Conservation (phyloP, 2,797 vertebrate species). For the Morelia viridis region DNA sequence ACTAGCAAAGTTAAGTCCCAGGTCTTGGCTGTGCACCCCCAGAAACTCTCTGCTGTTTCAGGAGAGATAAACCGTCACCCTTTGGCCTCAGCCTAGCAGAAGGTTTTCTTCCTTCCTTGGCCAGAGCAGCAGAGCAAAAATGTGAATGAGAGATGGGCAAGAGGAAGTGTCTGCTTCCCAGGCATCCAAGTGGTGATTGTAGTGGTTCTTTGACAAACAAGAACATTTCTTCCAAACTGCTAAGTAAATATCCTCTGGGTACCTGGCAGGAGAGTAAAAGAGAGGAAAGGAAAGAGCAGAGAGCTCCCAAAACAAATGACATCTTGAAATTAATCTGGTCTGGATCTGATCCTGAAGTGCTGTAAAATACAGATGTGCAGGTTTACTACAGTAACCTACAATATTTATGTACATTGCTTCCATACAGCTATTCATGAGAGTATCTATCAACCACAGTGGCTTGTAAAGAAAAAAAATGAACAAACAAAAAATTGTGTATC, state of each 20-base stretch:
- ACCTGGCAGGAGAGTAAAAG: not conserved
- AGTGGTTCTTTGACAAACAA: too few relatives aligned
- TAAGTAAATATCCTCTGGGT: not conserved
- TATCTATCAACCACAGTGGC: not conserved
- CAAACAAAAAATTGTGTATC: not conserved
- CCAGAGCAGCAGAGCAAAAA: too few relatives aligned
- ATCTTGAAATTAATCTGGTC: not conserved
- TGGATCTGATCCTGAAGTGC: not conserved
- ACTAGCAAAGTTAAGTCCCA: conserved; percentile 88
- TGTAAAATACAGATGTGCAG: not conserved
- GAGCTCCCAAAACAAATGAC: not conserved
- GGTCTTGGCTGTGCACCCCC: not conserved
- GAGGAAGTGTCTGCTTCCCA: not conserved
- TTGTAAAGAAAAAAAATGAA: not conserved
- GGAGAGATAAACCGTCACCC: not conserved
- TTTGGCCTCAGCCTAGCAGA: not conserved
- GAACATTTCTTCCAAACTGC: too few relatives aligned
- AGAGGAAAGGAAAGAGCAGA: not conserved
- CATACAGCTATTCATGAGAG: not conserved
- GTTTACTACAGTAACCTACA: too few relatives aligned
- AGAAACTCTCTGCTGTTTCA: not conserved
- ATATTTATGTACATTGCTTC: not conserved
- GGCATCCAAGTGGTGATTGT: not conserved
- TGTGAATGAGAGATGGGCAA: not conserved
- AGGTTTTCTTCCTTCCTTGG: not conserved